These are phyloP conservation scores for Myiotriccus ornatus DNA, from an alignment of 2,797 vertebrate genomes.

Conservation along the genomic window DNA sequence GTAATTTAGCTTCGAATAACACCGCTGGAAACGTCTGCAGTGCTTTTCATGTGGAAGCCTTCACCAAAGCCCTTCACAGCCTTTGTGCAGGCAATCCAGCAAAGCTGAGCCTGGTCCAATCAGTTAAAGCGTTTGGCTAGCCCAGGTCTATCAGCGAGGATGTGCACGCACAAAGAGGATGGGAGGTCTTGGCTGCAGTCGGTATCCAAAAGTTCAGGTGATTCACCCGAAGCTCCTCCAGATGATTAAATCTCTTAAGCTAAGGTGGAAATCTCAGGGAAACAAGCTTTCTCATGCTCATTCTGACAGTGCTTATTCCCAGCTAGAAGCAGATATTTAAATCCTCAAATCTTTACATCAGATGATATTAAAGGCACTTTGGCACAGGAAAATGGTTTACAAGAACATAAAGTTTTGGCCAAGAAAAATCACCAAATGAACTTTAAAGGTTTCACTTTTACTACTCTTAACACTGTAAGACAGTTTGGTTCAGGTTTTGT, in stretches of 20 bases:
- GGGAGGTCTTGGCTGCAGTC: constrained; percentile 5
- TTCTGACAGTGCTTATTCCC: not conserved
- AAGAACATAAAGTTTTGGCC: not conserved
- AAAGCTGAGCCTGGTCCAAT: not conserved
- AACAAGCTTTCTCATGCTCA: constrained; percentile 8
- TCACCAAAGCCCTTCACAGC: not conserved
- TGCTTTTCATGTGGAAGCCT: not conserved
- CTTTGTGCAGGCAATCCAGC: not conserved
- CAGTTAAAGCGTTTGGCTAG: constrained; percentile 33
- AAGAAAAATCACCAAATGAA: not conserved
- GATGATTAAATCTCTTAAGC: constrained; percentile 13
- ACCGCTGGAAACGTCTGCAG: fast-evolving
- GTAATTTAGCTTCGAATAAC: not conserved
- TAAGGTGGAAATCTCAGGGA: constrained; percentile 19
- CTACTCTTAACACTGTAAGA: not conserved
- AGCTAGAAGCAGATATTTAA: constrained; percentile 2
- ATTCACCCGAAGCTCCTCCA: constrained; percentile 19
- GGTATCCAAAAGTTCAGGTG: constrained; percentile 21
- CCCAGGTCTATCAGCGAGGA: not conserved
- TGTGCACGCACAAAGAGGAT: not conserved
- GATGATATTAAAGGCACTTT: not conserved
- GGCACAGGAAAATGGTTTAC: not conserved
- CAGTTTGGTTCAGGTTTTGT: not conserved
- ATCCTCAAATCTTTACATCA: not conserved
- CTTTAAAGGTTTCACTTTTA: not conserved